Evolutionary conservation across 2,113 vertebrate species (phyloP).

Genomic region (Parus major): DNA sequence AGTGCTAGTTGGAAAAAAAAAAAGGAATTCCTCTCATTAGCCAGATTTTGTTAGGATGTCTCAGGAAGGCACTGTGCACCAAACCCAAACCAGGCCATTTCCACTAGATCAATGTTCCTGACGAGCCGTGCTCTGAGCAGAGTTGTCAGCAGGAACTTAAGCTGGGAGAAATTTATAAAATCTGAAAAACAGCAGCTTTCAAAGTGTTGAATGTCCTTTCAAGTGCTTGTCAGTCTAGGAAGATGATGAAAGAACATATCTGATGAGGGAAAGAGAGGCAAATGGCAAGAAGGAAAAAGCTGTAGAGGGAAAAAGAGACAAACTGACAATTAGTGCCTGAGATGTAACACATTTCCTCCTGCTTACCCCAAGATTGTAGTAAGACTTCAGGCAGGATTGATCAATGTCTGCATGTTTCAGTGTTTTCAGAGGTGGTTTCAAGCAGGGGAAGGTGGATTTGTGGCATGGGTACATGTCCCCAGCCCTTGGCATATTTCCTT

Average conservation of each 20-base stretch:
- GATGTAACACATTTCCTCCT: neutral
- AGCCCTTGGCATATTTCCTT: rapidly evolving
- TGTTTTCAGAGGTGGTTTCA: neutral
- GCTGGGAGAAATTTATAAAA: slow-evolving; percentile 42
- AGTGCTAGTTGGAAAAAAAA: neutral
- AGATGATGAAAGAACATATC: neutral
- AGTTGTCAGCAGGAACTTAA: slow-evolving; percentile 21
- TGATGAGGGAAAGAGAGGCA: neutral
- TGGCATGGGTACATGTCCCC: rapidly evolving
- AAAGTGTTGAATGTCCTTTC: neutral
- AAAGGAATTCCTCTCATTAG: neutral
- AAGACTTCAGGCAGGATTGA: neutral
- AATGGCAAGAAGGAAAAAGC: neutral
- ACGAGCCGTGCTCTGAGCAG: neutral
- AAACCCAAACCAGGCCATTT: neutral
- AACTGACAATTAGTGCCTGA: neutral
- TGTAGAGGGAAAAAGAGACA: neutral
- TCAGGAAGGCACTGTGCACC: neutral
- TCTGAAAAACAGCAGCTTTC: slow-evolving; percentile 42
- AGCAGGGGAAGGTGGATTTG: neutral
- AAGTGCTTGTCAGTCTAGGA: neutral
- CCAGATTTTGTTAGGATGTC: neutral
- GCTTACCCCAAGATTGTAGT: neutral
- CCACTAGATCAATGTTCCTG: neutral
- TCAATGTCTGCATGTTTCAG: neutral